These are phyloP conservation scores for Limosa lapponica DNA, from an alignment of 2,797 vertebrate genomes.

Conservation along the genomic window DNA sequence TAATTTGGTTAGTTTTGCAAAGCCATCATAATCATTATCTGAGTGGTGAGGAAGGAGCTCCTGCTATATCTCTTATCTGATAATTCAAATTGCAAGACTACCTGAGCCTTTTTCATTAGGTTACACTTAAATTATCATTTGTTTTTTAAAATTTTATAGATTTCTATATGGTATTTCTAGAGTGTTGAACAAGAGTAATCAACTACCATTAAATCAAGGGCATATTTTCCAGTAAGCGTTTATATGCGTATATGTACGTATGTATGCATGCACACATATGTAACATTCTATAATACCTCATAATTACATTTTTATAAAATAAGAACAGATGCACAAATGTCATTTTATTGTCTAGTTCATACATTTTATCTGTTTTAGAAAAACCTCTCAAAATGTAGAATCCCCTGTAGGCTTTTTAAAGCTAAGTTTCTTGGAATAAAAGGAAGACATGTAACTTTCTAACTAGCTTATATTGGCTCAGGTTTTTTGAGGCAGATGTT, in stretches of 20 bases:
- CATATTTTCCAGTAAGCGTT: not conserved
- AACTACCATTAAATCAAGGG: not conserved
- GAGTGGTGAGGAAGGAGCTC: not conserved
- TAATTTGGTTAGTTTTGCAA: not conserved
- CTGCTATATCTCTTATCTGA: not conserved
- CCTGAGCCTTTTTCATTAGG: not conserved
- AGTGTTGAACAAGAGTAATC: not conserved
- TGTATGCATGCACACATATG: not conserved
- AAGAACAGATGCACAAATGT: not conserved
- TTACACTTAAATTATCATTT: not conserved
- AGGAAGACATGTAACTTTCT: conserved; percentile 52
- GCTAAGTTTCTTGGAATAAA: conserved; percentile 30
- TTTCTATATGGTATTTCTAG: not conserved
- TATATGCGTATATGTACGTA: not conserved
- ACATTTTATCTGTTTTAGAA: conserved; percentile 5
- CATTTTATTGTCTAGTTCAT: not conserved
- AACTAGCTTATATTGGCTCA: conserved; percentile 78
- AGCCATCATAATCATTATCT: not conserved
- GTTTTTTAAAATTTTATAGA: not conserved
- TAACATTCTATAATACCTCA: not conserved
- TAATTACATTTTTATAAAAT: not conserved
- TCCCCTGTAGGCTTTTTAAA: not conserved
- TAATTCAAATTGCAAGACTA: not conserved
- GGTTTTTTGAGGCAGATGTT: conserved; percentile 73
- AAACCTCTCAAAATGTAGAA: not conserved